Base-by-base conservation (phyloP, 2,113 vertebrate genomes). In the Salvator merianae region DNA sequence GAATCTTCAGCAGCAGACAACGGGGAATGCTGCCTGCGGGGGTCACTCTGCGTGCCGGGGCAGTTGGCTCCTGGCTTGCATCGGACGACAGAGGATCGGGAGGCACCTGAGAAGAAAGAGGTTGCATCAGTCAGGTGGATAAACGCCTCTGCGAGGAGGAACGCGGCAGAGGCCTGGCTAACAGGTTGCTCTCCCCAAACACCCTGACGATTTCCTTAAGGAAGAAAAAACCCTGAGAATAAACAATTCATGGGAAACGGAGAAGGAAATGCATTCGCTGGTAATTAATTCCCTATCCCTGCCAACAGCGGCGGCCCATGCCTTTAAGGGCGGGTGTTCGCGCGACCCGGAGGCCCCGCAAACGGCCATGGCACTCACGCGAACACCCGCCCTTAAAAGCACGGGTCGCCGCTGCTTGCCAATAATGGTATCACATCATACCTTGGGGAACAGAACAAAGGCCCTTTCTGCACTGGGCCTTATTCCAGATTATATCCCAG, bases 11-110 rank as follows among this genome's bases (percentile, higher is more conserved):
- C 94, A 91, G 95, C 92, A 87, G 96, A 94, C 47, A 97, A 94
- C 87, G 95, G 95, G 80, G 95, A 96, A 77, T 96, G 92, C 84
- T 97, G 96, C 93, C 95, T 95, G 91, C 94, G 94, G 94, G 95
- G 94, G 93, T 94, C 92, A 88, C 93, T 93, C 92, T 95, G 96
- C 83, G 96, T 94, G 88, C 89, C 95, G 91, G 96, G 92, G 92
- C 95, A 97, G 92, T 95, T 96, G 93, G 93, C 88, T 95, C 96
- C 96, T 72, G 96, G 94, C 92, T 96, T 96, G 93, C 96, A 97
- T 88, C 96, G 94, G 87, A 95, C 89, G 88, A 94, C 95, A 88
- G 96, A 96, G 88, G 96, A 95, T 91, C 95, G 95, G 86, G 96
- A 95, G 90, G 95, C 96, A 95, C 95, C 96, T 97, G 91, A 88